Evolutionary conservation across 2,888 invertebrate genomes (phyloP).

Genomic region (Bruchidius siliquastri): DNA sequence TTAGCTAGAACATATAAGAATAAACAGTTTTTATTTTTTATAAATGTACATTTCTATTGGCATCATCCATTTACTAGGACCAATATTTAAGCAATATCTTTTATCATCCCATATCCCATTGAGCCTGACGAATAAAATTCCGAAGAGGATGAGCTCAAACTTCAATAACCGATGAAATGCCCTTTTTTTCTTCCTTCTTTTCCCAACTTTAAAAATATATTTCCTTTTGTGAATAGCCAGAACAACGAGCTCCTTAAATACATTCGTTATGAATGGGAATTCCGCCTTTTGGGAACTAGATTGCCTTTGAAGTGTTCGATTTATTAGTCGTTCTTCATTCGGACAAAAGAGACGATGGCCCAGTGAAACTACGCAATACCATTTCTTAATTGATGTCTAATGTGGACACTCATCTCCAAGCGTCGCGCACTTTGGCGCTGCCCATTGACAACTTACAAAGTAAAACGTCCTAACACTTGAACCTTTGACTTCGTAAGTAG

Average conservation of each 20-base stretch:
- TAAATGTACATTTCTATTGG: too few species aligned
- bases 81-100: not conserved
- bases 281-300: conserved; percentile 19
- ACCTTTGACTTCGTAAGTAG: too few species aligned
- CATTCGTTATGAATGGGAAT: conserved; percentile 26
- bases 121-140: not conserved
- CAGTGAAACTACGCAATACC: not conserved
- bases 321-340: conserved; percentile 25
- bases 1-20: too few species aligned
- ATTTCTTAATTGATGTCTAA: too few species aligned
- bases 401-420: too few species aligned
- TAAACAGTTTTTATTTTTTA: too few species aligned
- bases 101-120: not conserved
- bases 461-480: too few species aligned
- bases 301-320: conserved; percentile 23
- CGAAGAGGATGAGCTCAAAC: not conserved
- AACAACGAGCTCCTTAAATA: conserved; percentile 12
- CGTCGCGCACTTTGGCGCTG: too few species aligned
- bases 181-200: not conserved
- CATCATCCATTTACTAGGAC: not conserved
- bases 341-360: not conserved
- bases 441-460: too few species aligned
- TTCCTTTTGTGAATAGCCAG: conserved; percentile 1
- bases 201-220: conserved; percentile 2
- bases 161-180: conserved; percentile 1